Conservation (phyloP, 2,113 vertebrate species). For the Nannospalax galili region DNA sequence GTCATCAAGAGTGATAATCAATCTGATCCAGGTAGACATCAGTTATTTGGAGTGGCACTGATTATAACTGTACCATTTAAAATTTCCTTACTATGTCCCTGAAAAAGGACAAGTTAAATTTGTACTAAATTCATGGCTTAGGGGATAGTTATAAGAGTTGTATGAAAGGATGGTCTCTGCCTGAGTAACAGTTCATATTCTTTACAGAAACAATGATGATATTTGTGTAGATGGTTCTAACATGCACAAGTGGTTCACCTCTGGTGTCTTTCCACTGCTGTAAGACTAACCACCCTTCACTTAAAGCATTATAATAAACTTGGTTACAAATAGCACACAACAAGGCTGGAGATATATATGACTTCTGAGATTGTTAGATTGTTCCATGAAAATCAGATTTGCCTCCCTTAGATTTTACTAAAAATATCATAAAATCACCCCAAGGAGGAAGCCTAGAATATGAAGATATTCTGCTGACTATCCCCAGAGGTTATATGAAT, state of each 20-base stretch:
- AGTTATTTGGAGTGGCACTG: neutral
- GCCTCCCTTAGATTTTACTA: neutral
- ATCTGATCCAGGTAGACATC: conserved; percentile 19
- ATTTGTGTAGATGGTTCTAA: neutral
- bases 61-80: conserved; percentile 53
- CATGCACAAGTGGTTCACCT: neutral
- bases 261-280: too few species aligned
- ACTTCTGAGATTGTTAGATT: neutral
- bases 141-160: neutral
- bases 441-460: neutral
- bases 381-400: neutral
- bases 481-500: neutral
- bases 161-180: neutral
- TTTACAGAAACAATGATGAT: neutral
- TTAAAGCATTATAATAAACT: neutral
- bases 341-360: neutral
- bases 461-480: neutral
- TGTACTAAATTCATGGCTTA: neutral
- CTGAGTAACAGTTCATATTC: neutral
- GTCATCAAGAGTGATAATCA: conserved; percentile 35
- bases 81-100: conserved; percentile 27
- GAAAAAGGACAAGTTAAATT: conserved; percentile 57
- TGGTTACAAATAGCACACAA: neutral
- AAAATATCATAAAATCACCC: neutral
- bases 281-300: neutral